Evolutionary conservation across 2,888 invertebrate genomes (phyloP).

Genomic region (Ochropacha duplaris): DNA sequence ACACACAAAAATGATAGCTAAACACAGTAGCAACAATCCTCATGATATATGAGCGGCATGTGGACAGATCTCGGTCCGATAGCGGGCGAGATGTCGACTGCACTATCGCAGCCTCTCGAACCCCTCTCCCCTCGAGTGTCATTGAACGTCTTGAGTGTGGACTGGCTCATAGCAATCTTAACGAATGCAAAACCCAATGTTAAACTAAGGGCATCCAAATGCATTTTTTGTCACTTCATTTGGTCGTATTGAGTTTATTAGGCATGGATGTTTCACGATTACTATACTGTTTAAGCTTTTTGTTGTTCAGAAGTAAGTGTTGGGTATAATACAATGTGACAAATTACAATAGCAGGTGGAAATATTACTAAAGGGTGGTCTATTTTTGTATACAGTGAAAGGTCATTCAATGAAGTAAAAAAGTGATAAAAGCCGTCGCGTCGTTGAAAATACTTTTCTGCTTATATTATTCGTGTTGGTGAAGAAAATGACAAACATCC

Average conservation of each 20-base stretch:
- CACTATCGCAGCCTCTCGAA: slow-evolving; percentile 62
- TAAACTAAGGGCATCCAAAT: slow-evolving; percentile 48
- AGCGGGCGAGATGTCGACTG: slow-evolving; percentile 72
- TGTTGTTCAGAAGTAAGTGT: neutral
- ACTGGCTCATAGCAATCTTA: slow-evolving; percentile 48
- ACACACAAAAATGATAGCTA: slow-evolving; percentile 22
- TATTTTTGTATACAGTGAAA: neutral
- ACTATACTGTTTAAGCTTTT: no score
- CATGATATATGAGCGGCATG: slow-evolving; percentile 32
- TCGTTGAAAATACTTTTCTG: neutral
- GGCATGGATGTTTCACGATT: neutral
- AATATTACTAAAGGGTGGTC: slow-evolving; percentile 1
- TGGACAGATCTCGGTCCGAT: slow-evolving; percentile 70
- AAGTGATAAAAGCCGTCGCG: neutral
- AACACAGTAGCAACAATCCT: slow-evolving; percentile 22
- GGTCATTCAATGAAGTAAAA: slow-evolving; percentile 2
- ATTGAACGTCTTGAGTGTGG: slow-evolving; percentile 66
- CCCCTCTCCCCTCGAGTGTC: slow-evolving; percentile 54
- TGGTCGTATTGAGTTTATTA: slow-evolving; percentile 26
- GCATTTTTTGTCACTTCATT: slow-evolving; percentile 38
- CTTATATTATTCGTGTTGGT: neutral
- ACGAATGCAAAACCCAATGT: slow-evolving; percentile 59
- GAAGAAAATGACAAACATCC: neutral
- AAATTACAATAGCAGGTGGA: slow-evolving; percentile 4
- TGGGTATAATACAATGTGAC: neutral